phyloP scores from a whole-genome alignment of 2,113 vertebrate species.

The Bos taurus region DNA sequence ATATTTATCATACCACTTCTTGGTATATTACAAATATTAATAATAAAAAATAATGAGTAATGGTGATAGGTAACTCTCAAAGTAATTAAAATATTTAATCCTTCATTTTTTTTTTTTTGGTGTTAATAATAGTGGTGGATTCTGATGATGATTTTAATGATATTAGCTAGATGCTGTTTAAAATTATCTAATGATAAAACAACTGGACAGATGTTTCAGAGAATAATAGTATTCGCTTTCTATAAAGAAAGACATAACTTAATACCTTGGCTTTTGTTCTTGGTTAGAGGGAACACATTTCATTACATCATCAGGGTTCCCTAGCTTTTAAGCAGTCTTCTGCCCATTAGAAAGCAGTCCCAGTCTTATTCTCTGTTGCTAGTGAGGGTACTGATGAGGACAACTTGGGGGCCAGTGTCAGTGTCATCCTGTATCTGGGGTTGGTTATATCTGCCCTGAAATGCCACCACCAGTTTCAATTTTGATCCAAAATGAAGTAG shows the following conservation, averaged over 20 bases:
- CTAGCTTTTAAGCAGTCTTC: background rate
- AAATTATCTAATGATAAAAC: slow-evolving; percentile 28
- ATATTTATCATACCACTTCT: slow-evolving; percentile 29
- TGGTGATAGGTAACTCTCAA: background rate
- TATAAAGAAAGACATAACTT: slow-evolving; percentile 5
- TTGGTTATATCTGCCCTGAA: background rate
- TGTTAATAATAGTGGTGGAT: background rate
- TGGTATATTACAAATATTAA: background rate
- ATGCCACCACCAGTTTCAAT: background rate
- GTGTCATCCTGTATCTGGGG: background rate
- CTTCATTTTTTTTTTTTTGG: background rate
- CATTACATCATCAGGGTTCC: background rate
- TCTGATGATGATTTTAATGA: slow-evolving; percentile 6
- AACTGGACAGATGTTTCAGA: slow-evolving; percentile 10
- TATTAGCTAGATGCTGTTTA: background rate
- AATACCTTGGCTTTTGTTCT: slow-evolving; percentile 14
- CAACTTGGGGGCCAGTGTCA: background rate
- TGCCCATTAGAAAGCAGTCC: background rate
- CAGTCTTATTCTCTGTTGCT: slow-evolving; percentile 19
- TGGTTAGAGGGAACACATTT: background rate
- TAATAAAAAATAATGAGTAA: background rate
- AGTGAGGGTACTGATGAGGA: background rate
- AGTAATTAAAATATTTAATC: slow-evolving; percentile 30
- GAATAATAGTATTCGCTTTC: slow-evolving; percentile 17
- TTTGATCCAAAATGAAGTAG: background rate